A percentile compares a stretch with the other conserved stretches of the same genome.
phyloP scores from a whole-genome alignment of 1,140 invertebrate species.

The Eubasilissa regina region DNA sequence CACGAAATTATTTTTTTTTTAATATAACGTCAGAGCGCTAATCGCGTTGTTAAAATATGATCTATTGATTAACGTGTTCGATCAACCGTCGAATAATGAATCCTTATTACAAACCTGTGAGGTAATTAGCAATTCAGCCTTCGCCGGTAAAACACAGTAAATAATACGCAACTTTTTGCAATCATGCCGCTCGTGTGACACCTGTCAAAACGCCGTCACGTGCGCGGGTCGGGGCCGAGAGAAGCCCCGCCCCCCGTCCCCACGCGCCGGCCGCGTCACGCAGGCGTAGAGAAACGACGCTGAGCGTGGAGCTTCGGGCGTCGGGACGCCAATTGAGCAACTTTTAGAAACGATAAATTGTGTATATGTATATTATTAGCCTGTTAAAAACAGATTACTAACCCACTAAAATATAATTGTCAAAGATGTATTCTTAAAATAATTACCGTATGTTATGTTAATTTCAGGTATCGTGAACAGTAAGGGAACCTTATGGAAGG shows the following conservation, averaged over 20 bases:
- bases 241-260: constrained; percentile 16
- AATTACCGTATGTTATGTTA: constrained; percentile 44
- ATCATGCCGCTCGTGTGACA: constrained; percentile 39
- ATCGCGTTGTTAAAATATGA: too few relatives aligned
- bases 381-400: too few relatives aligned
- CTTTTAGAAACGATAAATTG: neutral
- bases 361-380: neutral
- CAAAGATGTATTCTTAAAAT: too few relatives aligned
- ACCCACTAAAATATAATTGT: too few relatives aligned
- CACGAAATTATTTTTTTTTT: too few relatives aligned
- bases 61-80: constrained; percentile 7
- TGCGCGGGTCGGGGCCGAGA: constrained; percentile 38
- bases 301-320: constrained; percentile 1
- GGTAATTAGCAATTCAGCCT: constrained; percentile 39
- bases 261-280: neutral
- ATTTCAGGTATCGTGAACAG: constrained; percentile 91
- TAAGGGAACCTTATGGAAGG: constrained; percentile 93
- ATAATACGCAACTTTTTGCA: constrained; percentile 51
- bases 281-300: neutral
- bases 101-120: constrained; percentile 1
- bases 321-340: constrained; percentile 1
- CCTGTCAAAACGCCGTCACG: constrained; percentile 57
- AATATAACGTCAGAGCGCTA: too few relatives aligned
- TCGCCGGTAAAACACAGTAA: constrained; percentile 44
- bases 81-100: constrained; percentile 24